A percentile compares a stretch with the other conserved stretches of the same genome.
phyloP scores from a whole-genome alignment of 2,113 vertebrate genomes.

The Pteropus alecto region DNA sequence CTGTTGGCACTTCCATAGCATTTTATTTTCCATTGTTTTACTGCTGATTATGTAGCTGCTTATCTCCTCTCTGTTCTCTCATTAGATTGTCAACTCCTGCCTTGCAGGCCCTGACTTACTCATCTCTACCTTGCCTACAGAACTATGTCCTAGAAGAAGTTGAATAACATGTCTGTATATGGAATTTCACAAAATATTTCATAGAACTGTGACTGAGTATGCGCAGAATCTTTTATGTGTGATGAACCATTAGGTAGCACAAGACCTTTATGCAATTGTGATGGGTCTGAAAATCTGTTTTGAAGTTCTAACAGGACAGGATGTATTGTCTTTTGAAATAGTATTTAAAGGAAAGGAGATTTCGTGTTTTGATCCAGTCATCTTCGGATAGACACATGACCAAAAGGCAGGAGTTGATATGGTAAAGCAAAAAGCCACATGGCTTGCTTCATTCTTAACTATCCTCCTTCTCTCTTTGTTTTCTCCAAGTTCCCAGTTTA shows the following conservation, averaged over 20 bases:
- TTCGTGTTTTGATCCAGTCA: background rate
- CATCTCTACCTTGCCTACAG: background rate
- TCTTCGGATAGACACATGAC: background rate
- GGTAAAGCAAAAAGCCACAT: background rate
- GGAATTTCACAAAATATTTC: background rate
- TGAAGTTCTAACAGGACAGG: background rate
- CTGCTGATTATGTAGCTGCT: background rate
- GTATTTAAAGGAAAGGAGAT: background rate
- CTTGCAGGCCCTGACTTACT: background rate
- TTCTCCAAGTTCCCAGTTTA: background rate
- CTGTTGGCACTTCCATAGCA: background rate
- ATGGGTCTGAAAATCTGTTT: background rate
- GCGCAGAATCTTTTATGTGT: background rate
- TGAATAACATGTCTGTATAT: background rate
- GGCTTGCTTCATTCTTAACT: background rate
- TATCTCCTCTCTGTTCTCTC: background rate
- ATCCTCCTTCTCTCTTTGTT: background rate
- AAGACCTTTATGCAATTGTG: background rate
- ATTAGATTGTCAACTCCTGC: background rate
- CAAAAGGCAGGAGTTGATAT: background rate
- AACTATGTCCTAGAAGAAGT: background rate
- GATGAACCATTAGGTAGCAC: background rate
- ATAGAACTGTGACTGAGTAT: background rate
- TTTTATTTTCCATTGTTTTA: background rate
- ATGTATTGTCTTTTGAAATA: background rate